Base-by-base conservation (phyloP, 1,140 invertebrate genomes). In the Oscheius sp. region DNA sequence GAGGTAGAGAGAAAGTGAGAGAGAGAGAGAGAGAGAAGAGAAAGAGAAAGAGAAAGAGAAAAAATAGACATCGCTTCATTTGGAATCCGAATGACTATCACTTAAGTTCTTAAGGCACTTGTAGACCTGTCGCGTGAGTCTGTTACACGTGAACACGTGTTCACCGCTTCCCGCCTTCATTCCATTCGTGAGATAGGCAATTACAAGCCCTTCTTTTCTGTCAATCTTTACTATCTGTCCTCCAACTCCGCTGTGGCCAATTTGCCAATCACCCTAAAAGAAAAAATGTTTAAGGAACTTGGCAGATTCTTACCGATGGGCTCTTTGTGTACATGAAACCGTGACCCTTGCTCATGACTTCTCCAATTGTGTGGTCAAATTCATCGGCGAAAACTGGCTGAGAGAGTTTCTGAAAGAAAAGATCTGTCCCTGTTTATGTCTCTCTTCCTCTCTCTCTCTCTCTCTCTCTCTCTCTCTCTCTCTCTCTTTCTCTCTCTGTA, bases 161-260 rank as follows among this genome's bases (percentile, higher is more conserved):
- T 75, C 74, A 13, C 68, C 74, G 18, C 42, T 59, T 55, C 61
- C 74, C 10, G 74, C 74, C 55, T 76, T 76, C 72, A 76, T 67
- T 34, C 68, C 74, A 74, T 76, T 76, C 23, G 74, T 73, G n/a
- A 76, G 34, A 42, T 76, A 76, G 20, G 74, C 74, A 62, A 76
- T 29, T 45, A 59, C 32, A 32, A 76, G 20, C 1, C 62, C 70
- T 26, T 76, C 73, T 31, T 73, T 63, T 10, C 46, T 20, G 59
- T 75, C 74, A 46, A 63, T 63, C 45, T 72, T 65, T n/a, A 75
- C 61, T 29, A 61, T 73, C 46, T 75, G 74, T 42, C 74, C 74
- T 3, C 74, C 74, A n/a, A 75, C 63, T 15, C 74, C 74, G 15
- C 63, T 38, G 46, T 76, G 74, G 52, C 74, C 74, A 42, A 76